Evolutionary conservation across 2,888 invertebrate species (phyloP), one percentile per base, ranked within the genome.

Genomic region (Leucophenga maculata): DNA sequence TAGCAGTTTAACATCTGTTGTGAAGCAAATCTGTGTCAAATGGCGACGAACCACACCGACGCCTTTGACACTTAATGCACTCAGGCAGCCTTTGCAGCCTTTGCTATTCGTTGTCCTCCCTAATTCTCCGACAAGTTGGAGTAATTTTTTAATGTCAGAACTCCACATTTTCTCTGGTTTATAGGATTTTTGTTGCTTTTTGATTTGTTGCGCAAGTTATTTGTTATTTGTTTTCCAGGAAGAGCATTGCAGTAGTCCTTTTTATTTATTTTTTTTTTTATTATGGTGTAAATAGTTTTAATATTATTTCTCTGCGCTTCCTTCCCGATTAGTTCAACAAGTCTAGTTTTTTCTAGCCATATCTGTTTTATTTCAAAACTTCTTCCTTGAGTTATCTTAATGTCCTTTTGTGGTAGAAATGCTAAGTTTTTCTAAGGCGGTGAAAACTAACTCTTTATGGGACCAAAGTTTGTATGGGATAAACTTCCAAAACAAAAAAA

Each of bases 1-100:
- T 74, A 68, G 72, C 74, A 78, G 72, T 74, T 76, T 76, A 77
- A 77, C 80, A 80, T 83, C 83, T 83, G 83, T 48, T 26, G 74
- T 78, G 75, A 76, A 77, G 74, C 75, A 75, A 78, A 78, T 72
- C 71, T 52, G 70, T 78, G 75, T 78, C 72, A 73, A 76, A 75
- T 72, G 70, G 74, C 69, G 65, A 52, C 39, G 70, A 48, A 60
- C 71, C 72, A 71, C 70, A 64, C 22, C 48, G 62, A 46, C 57
- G 57, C 57, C 57, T 57, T n/a, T 14, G 22, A 20, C 55, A 50
- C 50, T 50, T 18, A 50, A n/a, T 11, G 50, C 50, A 16, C 50
- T 50, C 3, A 64, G 8, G n/a, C n/a, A 55, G 2, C 22, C 20
- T 55, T 55, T 55, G 22, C 55, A 18, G 14, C 57, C 11, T n/a